Evolutionary conservation across 2,888 invertebrate genomes (phyloP), one percentile per base, ranked within the genome.

Genomic region (Pseudococcus longispinus): DNA sequence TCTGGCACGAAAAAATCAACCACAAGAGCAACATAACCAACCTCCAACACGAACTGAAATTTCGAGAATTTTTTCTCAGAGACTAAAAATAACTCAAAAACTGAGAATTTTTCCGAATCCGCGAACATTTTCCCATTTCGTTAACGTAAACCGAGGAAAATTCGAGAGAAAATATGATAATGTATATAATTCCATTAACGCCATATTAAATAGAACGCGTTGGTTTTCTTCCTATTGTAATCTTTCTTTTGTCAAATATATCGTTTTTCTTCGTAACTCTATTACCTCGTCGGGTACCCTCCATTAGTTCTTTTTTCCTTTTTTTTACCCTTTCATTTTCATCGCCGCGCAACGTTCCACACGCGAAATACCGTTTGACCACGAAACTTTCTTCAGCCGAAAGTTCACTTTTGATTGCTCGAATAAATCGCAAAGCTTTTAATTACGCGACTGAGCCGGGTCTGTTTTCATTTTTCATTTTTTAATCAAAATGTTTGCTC

Each of bases 241-340:
- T 80, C 42, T 80, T 80, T 80, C 77, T 42, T 80, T 80, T 80
- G 77, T 80, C 77, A 80, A 80, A 80, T 80, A 80, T 80, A 80
- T 80, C 77, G 77, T 80, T 80, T 80, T 80, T 80, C 77, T 80
- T 80, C 23, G 77, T 80, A 80, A 37, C 77, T 80, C 77, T 80
- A 80, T 80, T 80, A 80, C 32, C 77, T 80, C 77, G 42, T 9
- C n/a, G 20, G 42, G 77, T 80, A 29, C 18, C 29, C 70, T 80
- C 42, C 77, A 80, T 80, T 80, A 80, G 42, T 42, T 42, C 4
- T 20, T 42, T 37, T 80, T 23, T 8, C 4, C 23, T 37, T 37
- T 80, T 42, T n/a, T 13, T 80, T 37, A 37, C 37, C 9, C 42
- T 42, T 80, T 80, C 42, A 80, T 29, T 80, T 42, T 37, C 32